Evolutionary conservation across 2,113 vertebrate genomes (phyloP), one percentile per base, ranked within the genome.

Genomic region (Lipotes vexillifer): DNA sequence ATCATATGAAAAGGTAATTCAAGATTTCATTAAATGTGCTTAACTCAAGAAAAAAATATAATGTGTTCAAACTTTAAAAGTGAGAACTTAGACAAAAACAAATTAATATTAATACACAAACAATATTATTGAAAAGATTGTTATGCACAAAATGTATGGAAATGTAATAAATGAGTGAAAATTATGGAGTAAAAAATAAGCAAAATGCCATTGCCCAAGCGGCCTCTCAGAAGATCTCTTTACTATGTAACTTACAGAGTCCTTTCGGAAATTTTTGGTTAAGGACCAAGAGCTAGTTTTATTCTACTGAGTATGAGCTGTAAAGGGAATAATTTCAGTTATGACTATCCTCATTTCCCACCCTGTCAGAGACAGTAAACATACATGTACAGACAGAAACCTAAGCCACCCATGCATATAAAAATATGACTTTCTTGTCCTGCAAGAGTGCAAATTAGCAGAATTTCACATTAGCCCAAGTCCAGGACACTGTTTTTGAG

Each of bases 1-100:
- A 96, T 94, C 94, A 20, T 98, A 97, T 94, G 97, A 98, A 85
- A 98, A 98, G 97, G 98, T 99, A 98, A 93, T 91, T 83, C 46
- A 88, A 44, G 27, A 80, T 84, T 92, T 93, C 33, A 57, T 66
- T 71, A 88, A 65, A 57, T 75, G 27, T 75, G 23, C 8, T 75
- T 93, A 63, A 96, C 29, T 95, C 17, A 41, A 93, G 14, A 41
- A 75, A 18, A 41, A 55, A 66, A 78, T 81, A 81, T 29, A 44
- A 1, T 15, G 33, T 89, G 52, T 74, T 75, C 17, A 33, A 65
- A 57, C 23, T 29, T 63, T 69, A 66, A 66, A 81, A 41, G 33
- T 86, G 78, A 97, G 44, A 71, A 77, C n/a, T 81, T 75, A 75
- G 68, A 66, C 25, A 89, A 92, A 88, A 92, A 41, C 3, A 92